Base-by-base conservation (phyloP, 2,113 vertebrate species). In the Aythya baeri region DNA sequence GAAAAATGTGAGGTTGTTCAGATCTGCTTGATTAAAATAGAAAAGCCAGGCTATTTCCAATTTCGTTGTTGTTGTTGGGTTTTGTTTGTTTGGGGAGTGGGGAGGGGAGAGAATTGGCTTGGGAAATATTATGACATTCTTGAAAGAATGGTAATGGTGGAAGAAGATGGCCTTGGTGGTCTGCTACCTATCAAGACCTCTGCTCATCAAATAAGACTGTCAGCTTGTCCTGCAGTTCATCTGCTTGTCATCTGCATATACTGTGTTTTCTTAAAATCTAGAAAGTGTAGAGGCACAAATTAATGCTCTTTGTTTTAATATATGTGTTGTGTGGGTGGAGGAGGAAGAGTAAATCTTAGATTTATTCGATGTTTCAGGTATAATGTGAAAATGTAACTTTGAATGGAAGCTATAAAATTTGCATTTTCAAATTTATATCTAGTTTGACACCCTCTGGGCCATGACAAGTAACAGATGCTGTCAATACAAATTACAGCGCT, bases 401-500 rank as follows among this genome's bases (percentile, higher is more conserved):
- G 57, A 97, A 93, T 72, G 10, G 46, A 87, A 94, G 65, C 46
- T 78, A 79, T 71, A 96, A 79, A 86, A 96, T 96, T 95, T 91
- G 59, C 67, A 96, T 97, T 96, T 97, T 93, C n/a, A 31, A 91
- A 95, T 97, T 93, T 94, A 62, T 94, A 68, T 59, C 52, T 96
- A 38, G 20, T 82, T 94, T 94, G 65, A 79, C 29, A 92, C 65
- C 62, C 85, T 95, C 75, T 93, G 68, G 92, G 71, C 93, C 78
- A 91, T 62, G 79, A 95, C 86, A 95, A 94, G 49, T 62, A 96
- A 95, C 95, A 98, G 97, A 96, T 94, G 88, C 84, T 95, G 34
- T 96, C 96, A 97, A 86, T 91, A 96, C 29, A 96, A 96, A 94
- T 86, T 95, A 68, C 22, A 91, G 31, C 59, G 62, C 66, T 96